Conservation (phyloP, 2,113 vertebrate species). For the Pangasianodon hypophthalmus region DNA sequence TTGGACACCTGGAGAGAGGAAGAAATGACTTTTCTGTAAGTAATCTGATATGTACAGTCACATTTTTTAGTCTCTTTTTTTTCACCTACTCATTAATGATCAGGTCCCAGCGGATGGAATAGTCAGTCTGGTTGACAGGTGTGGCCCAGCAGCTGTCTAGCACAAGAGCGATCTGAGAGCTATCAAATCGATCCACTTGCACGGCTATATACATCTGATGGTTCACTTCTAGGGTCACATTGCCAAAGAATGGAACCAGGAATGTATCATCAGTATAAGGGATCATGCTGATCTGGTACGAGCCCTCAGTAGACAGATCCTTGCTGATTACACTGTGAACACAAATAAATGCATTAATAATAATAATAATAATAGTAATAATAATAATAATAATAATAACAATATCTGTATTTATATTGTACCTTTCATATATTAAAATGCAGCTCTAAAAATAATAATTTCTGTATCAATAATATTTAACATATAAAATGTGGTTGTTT, state of each 20-base stretch:
- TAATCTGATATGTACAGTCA: background rate
- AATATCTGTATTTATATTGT: background rate
- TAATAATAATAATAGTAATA: background rate
- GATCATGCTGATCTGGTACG: constrained; percentile 48
- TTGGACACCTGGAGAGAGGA: constrained; percentile 65
- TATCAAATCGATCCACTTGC: constrained; percentile 28
- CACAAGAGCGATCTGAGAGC: constrained; percentile 48
- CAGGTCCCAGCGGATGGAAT: constrained; percentile 52
- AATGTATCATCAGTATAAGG: constrained; percentile 48
- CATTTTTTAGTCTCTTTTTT: background rate
- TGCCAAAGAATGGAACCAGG: background rate
- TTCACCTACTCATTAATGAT: constrained; percentile 54
- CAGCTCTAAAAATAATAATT: too few relatives aligned
- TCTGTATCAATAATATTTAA: too few relatives aligned
- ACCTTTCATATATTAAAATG: too few relatives aligned
- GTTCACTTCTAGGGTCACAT: constrained; percentile 43
- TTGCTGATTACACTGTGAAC: constrained; percentile 47
- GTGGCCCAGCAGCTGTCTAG: constrained; percentile 62
- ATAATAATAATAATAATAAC: background rate
- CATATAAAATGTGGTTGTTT: background rate
- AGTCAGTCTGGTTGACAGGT: constrained; percentile 22
- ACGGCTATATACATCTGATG: constrained; percentile 50
- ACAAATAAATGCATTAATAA: background rate
- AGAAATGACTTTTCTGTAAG: background rate
- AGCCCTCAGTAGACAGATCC: constrained; percentile 35